Conservation (phyloP, 2,888 invertebrate species). For the Lycia hirtaria region DNA sequence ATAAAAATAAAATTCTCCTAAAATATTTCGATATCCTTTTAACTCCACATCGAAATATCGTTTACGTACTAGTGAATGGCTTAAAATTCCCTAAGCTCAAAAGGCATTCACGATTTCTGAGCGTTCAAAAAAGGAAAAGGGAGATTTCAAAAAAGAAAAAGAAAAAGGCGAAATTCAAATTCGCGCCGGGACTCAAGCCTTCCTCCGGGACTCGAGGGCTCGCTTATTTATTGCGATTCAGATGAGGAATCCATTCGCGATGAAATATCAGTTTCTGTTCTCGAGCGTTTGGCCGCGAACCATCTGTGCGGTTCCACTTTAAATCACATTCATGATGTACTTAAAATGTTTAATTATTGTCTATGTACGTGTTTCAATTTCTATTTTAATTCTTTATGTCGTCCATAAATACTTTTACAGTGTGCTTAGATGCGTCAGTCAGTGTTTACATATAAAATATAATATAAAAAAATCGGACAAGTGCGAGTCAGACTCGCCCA, state of each 20-base stretch:
- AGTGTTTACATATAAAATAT: no score
- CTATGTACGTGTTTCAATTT: neutral
- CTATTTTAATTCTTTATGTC: no score
- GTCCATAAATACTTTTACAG: no score
- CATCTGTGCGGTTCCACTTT: slow-evolving; percentile 6
- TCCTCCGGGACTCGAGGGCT: slow-evolving; percentile 51
- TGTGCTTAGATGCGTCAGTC: no score
- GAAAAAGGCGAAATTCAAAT: slow-evolving; percentile 52
- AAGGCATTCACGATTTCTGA: slow-evolving; percentile 44
- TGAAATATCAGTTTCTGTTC: slow-evolving; percentile 50
- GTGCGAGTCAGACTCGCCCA: no score
- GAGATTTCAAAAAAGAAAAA: slow-evolving; percentile 34
- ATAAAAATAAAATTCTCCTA: slow-evolving; percentile 27
- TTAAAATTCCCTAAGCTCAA: slow-evolving; percentile 45
- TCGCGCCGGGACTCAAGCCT: slow-evolving; percentile 51
- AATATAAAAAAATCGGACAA: no score
- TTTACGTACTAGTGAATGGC: slow-evolving; percentile 37
- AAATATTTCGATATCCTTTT: slow-evolving; percentile 30
- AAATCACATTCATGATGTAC: slow-evolving; percentile 8
- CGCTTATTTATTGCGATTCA: slow-evolving; percentile 62
- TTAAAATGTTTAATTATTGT: neutral
- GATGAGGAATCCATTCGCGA: slow-evolving; percentile 62
- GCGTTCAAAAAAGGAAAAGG: slow-evolving; percentile 37
- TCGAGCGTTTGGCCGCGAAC: slow-evolving; percentile 6
- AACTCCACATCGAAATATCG: slow-evolving; percentile 32